These are phyloP conservation scores for Saccopteryx bilineata DNA, from an alignment of 2,113 vertebrate genomes.

Conservation along the genomic window DNA sequence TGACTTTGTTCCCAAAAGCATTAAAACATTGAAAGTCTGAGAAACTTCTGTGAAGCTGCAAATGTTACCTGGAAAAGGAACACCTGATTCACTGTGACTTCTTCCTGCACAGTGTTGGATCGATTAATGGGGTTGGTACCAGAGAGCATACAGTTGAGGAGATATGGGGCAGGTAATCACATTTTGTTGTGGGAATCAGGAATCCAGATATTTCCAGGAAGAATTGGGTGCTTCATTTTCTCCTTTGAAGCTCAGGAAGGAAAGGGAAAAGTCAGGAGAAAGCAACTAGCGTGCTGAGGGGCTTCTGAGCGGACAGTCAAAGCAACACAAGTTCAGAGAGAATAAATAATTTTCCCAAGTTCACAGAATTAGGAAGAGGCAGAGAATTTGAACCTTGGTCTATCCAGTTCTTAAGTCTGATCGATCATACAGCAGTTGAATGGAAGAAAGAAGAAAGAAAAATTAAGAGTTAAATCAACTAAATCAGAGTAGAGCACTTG, in stretches of 20 bases:
- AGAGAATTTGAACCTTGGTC: slow-evolving; percentile 3
- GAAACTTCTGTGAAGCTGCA: slow-evolving; percentile 14
- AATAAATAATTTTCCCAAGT: neutral
- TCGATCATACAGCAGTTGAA: neutral
- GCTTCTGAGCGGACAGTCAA: neutral
- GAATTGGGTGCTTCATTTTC: neutral
- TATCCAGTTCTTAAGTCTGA: neutral
- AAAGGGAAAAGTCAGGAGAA: neutral
- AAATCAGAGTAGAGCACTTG: neutral
- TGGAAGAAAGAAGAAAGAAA: neutral
- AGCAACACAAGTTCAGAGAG: neutral
- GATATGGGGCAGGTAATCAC: neutral
- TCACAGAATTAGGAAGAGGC: neutral
- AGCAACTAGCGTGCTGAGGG: neutral
- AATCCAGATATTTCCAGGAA: neutral
- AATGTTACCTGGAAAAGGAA: neutral
- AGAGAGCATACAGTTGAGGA: neutral
- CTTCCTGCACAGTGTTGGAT: neutral
- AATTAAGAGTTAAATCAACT: neutral
- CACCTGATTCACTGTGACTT: neutral
- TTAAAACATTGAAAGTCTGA: neutral
- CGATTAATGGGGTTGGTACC: neutral
- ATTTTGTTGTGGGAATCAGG: neutral
- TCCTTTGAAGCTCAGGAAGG: neutral
- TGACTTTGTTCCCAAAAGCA: slow-evolving; percentile 44